Base-by-base conservation (phyloP, 2,113 vertebrate species). In the Corythaeola cristata region DNA sequence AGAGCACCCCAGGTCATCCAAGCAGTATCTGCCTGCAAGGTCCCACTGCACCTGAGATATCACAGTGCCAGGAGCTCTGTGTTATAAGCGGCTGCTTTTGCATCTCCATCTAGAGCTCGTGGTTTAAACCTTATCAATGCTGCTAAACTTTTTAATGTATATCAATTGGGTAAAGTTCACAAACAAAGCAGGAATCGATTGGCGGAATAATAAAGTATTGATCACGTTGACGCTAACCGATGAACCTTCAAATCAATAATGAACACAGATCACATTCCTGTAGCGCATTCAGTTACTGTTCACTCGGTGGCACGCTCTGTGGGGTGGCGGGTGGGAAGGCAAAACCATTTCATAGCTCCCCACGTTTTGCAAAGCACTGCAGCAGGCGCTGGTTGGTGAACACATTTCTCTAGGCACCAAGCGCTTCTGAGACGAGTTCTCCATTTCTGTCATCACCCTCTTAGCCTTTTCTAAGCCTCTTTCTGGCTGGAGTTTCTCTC, bases 191-290 rank as follows among this genome's bases (percentile, higher is more conserved):
- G 90, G 63, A 35, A 97, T 94, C 86, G 79, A 97, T 90, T 9
- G 59, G 47, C 41, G 85, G 72, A 64, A 90, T 96, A 95, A 95
- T 79, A 55, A 39, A 67, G 62, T 94, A 96, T 97, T 59, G 96
- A 97, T 45, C 88, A 55, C 4, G 55, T 47, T 30, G 90, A 60
- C 1, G 20, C 75, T 66, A 79, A 92, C 79, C n/a, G 5, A 85
- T 85, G 88, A 84, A 44, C 79, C 94, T 93, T 50, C 74, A 45
- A 11, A 56, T 96, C 81, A 7, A 81, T 92, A 28, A 3, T 3
- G 55, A 84, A 37, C 77, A 50, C 68, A 30, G 94, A 95, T 88
- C 93, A 11, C 92, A 41, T 49, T 86, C 86, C 83, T 3, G 4
- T 5, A 41, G 82, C 69, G 9, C 33, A 8, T 33, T 55, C 56